A percentile compares a stretch with the other conserved stretches of the same genome.
These are phyloP conservation scores for Ascidia mentula DNA, from an alignment of 23 tunicate species.

Conservation along the genomic window DNA sequence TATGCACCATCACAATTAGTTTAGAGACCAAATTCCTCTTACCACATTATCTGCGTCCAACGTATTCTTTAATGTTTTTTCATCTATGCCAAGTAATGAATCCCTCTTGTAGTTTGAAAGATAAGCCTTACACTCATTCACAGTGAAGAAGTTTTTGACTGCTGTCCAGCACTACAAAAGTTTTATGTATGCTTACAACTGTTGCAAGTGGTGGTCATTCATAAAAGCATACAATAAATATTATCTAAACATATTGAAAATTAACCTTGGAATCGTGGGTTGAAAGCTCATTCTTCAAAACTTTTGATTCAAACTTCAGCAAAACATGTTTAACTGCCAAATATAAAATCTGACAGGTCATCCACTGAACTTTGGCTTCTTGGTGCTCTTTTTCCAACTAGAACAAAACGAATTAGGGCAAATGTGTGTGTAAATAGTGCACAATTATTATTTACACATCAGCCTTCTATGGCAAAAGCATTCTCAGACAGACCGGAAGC, in stretches of 20 bases:
- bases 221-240: background rate
- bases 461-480: too few species aligned
- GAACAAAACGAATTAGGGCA: background rate
- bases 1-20: too few species aligned
- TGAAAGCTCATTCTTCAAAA: background rate
- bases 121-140: background rate
- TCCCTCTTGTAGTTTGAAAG: background rate
- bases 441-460: too few species aligned
- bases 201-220: background rate
- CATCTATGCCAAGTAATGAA: background rate
- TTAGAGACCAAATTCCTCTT: too few species aligned
- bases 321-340: background rate
- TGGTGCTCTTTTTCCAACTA: background rate
- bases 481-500: too few species aligned
- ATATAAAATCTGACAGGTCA: background rate
- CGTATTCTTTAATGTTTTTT: background rate
- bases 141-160: background rate
- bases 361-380: background rate
- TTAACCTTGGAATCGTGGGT: slow-evolving; percentile 1
- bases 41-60: background rate
- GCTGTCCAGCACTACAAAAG: background rate
- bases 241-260: background rate
- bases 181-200: background rate
- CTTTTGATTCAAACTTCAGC: background rate
- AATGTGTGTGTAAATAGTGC: too few species aligned